Evolutionary conservation across 2,113 vertebrate genomes (phyloP).

Genomic region (Zosterops japonicus): DNA sequence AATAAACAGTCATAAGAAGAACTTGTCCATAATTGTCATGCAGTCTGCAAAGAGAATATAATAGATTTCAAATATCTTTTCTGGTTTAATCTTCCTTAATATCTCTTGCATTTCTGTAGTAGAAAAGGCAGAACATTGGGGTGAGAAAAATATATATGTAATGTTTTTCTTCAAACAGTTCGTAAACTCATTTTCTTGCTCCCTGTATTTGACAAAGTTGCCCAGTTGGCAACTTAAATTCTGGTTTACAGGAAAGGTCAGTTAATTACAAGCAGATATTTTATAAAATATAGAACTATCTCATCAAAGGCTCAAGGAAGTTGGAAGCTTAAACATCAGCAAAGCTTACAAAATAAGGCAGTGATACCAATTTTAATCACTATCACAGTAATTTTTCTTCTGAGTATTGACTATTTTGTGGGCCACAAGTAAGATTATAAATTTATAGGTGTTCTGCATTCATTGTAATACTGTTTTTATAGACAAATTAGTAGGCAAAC

Average conservation of each 20-base stretch:
- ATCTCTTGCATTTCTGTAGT: not conserved
- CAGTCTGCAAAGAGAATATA: not conserved
- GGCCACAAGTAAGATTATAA: not conserved
- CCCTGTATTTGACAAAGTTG: conserved; percentile 36
- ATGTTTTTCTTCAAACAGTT: conserved; percentile 54
- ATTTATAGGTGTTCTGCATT: not conserved
- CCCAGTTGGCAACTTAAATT: conserved; percentile 53
- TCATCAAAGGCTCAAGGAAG: not conserved
- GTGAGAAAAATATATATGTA: not conserved
- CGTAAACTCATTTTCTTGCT: conserved; percentile 56
- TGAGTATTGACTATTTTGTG: not conserved
- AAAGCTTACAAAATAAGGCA: not conserved
- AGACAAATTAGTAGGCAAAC: not conserved
- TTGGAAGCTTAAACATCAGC: not conserved
- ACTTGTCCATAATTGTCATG: rapidly evolving
- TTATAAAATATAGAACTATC: conserved; percentile 68
- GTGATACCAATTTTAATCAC: not conserved
- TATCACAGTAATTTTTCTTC: not conserved
- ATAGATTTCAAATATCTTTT: not conserved
- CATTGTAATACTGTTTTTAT: not conserved
- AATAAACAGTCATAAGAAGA: conserved; percentile 8
- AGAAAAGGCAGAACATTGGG: not conserved
- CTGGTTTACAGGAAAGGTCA: conserved; percentile 74
- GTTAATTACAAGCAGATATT: conserved; percentile 65
- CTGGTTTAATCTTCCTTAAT: conserved; percentile 29